These are phyloP conservation scores for Melanerpes formicivorus DNA, from an alignment of 2,113 vertebrate species.

Conservation along the genomic window DNA sequence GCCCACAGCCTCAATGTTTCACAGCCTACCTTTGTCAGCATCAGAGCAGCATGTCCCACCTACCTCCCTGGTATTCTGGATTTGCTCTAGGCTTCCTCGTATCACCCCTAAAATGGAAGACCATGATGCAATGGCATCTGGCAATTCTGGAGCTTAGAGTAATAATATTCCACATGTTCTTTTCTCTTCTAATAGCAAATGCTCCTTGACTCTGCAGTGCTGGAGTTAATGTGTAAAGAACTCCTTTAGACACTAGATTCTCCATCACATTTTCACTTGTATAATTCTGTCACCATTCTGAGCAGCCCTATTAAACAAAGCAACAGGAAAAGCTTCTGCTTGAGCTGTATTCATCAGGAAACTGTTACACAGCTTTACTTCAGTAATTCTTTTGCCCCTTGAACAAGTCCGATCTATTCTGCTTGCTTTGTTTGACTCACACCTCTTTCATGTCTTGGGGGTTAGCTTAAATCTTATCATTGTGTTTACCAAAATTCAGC, in stretches of 20 bases:
- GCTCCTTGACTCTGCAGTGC: neutral
- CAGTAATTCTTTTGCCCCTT: neutral
- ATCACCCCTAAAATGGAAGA: neutral
- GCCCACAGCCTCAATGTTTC: neutral
- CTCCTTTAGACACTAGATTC: neutral
- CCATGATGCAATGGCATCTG: neutral
- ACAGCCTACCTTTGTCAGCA: neutral
- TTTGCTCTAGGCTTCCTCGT: neutral
- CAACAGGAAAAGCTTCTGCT: neutral
- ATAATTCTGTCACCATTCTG: neutral
- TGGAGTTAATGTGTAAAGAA: neutral
- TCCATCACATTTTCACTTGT: neutral
- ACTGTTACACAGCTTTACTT: neutral
- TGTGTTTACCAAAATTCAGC: neutral
- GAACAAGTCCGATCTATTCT: neutral
- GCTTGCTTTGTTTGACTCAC: neutral
- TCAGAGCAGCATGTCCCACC: neutral
- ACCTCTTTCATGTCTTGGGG: neutral
- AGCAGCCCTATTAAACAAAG: neutral
- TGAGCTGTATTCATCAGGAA: neutral
- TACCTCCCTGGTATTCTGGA: neutral
- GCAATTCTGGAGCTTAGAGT: neutral
- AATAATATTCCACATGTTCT: neutral
- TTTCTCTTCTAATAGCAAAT: neutral
- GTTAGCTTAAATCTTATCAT: neutral